Evolutionary conservation across 2,113 vertebrate genomes (phyloP).

Genomic region (Seriola rivoliana): DNA sequence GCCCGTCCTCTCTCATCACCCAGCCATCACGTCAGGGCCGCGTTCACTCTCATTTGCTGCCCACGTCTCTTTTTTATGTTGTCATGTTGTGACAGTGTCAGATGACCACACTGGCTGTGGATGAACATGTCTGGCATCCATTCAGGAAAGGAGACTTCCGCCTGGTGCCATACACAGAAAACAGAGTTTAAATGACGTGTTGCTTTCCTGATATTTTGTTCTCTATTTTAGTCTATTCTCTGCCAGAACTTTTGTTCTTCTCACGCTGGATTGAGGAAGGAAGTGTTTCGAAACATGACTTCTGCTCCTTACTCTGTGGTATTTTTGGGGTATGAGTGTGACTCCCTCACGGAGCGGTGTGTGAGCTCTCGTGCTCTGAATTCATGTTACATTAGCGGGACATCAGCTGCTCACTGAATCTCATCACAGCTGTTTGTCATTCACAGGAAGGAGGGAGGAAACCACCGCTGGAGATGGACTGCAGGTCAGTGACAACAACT

Average conservation of each 20-base stretch:
- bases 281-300: constrained; percentile 24
- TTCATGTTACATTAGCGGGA: neutral
- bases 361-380: neutral
- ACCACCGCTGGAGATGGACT: constrained; percentile 32
- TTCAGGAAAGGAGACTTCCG: neutral
- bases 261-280: constrained; percentile 47
- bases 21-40: constrained; percentile 53
- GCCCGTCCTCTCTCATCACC: constrained; percentile 65
- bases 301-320: neutral
- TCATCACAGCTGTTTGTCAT: constrained; percentile 29
- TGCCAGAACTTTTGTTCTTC: neutral
- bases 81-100: constrained; percentile 49
- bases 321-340: neutral
- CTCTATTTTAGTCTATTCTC: neutral
- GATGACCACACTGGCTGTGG: constrained; percentile 17
- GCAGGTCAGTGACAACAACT: constrained; percentile 49
- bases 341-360: neutral
- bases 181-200: too few relatives aligned
- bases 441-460: constrained; percentile 30
- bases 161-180: neutral
- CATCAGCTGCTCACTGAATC: neutral
- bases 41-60: constrained; percentile 52
- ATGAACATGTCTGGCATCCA: neutral
- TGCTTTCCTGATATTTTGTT: neutral
- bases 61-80: constrained; percentile 34